Evolutionary conservation across 64 coral and sea anemone genomes (phyloP).

Genomic region (Cladopsammia gracilis): DNA sequence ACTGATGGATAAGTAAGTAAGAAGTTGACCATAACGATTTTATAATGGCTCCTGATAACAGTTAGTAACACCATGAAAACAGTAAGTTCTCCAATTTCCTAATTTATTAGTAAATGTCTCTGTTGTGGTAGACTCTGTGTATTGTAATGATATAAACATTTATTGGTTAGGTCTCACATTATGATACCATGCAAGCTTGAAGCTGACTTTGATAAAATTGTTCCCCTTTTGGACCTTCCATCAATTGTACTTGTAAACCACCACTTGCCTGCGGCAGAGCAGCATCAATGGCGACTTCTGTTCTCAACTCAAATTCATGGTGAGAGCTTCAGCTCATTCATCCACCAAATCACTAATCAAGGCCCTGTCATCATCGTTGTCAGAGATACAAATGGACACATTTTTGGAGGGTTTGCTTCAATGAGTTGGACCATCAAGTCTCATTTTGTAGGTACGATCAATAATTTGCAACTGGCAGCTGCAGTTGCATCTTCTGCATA

Average conservation of each 20-base stretch:
- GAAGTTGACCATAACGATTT: no score
- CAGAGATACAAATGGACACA: constrained; percentile 65
- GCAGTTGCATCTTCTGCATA: no score
- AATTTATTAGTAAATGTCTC: no score
- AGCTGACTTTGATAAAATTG: constrained; percentile 70
- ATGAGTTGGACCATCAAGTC: constrained; percentile 91
- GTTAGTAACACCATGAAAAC: no score
- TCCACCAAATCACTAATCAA: constrained; percentile 90
- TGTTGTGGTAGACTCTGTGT: no score
- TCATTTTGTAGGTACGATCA: constrained; percentile 77
- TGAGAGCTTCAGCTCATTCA: constrained; percentile 90
- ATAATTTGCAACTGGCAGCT: neutral
- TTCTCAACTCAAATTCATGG: constrained; percentile 93
- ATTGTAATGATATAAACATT: no score
- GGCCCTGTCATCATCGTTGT: constrained; percentile 74
- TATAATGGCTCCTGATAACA: no score
- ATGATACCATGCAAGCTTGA: constrained; percentile 93
- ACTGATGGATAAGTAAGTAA: no score
- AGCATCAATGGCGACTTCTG: constrained; percentile 87
- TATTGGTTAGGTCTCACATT: constrained; percentile 77
- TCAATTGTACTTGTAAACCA: constrained; percentile 80
- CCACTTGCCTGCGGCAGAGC: constrained; percentile 54
- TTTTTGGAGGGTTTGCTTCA: constrained; percentile 98
- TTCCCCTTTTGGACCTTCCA: constrained; percentile 83
- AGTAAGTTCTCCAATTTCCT: no score